Conservation (phyloP, 2,888 invertebrate species). For the Chrysomela aeneicollis region DNA sequence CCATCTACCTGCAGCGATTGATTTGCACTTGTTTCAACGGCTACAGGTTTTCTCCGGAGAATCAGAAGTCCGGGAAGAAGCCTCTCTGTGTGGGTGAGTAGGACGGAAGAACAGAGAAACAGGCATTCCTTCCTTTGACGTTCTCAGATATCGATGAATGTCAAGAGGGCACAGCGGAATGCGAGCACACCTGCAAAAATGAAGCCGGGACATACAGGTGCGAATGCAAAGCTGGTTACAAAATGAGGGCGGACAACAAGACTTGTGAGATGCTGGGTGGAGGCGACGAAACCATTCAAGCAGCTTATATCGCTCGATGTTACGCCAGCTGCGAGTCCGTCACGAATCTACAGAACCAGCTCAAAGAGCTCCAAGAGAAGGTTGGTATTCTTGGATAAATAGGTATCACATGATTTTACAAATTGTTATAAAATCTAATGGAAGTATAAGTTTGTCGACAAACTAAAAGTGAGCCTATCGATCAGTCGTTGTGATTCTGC, state of each 20-base stretch:
- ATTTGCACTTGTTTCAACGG: slow-evolving; percentile 74
- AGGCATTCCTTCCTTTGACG: background rate
- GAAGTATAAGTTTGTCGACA: too few species aligned
- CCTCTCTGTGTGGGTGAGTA: slow-evolving; percentile 70
- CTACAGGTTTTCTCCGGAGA: slow-evolving; percentile 68
- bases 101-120: too few species aligned
- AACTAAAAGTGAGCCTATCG: too few species aligned
- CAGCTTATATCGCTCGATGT: slow-evolving; percentile 62
- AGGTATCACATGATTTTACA: too few species aligned
- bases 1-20: slow-evolving; percentile 67
- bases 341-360: slow-evolving; percentile 66
- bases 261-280: slow-evolving; percentile 62
- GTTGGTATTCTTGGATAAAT: slow-evolving; percentile 46
- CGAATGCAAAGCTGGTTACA: slow-evolving; percentile 66
- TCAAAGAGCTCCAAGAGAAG: slow-evolving; percentile 65
- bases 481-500: too few species aligned
- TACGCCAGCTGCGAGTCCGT: slow-evolving; percentile 71
- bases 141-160: slow-evolving; percentile 68
- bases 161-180: slow-evolving; percentile 66
- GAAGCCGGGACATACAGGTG: slow-evolving; percentile 69
- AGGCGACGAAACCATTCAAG: slow-evolving; percentile 23
- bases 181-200: slow-evolving; percentile 71
- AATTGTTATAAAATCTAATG: too few species aligned
- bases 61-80: slow-evolving; percentile 66
- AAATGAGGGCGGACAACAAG: slow-evolving; percentile 66